These are phyloP conservation scores for Grantiella picta DNA, from an alignment of 2,113 vertebrate genomes.

Conservation along the genomic window DNA sequence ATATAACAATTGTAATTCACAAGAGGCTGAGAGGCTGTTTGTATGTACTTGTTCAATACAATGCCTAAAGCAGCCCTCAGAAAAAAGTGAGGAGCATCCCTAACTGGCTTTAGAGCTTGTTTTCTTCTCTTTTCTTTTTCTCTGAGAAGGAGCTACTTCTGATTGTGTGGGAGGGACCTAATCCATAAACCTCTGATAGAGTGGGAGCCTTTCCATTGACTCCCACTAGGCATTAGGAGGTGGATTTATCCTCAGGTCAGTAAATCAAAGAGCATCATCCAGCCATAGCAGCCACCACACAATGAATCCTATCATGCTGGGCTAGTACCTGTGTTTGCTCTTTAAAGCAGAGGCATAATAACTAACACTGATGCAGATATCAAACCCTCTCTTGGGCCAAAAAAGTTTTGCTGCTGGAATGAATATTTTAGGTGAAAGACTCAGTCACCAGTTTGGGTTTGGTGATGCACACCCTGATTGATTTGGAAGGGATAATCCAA, in stretches of 20 bases:
- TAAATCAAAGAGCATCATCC: neutral
- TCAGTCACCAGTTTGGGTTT: neutral
- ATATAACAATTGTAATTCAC: conserved; percentile 16
- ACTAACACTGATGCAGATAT: neutral
- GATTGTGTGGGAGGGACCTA: neutral
- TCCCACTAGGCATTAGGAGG: neutral
- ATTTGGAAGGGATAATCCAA: neutral
- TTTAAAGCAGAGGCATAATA: neutral
- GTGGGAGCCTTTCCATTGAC: neutral
- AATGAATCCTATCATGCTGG: neutral
- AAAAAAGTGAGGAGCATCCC: neutral
- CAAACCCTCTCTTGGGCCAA: neutral
- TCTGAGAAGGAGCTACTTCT: neutral
- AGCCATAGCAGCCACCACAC: neutral
- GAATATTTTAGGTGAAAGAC: neutral
- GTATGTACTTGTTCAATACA: conserved; percentile 14
- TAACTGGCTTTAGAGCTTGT: neutral
- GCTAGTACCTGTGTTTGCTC: neutral
- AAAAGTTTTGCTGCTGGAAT: neutral
- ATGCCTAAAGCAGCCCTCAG: neutral
- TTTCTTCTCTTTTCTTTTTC: neutral
- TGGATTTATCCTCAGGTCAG: neutral
- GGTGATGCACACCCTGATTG: accelerated
- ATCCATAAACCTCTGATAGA: neutral
- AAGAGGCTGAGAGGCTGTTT: neutral